These are phyloP conservation scores for Sardina pilchardus DNA, from an alignment of 2,113 vertebrate genomes.

Conservation along the genomic window DNA sequence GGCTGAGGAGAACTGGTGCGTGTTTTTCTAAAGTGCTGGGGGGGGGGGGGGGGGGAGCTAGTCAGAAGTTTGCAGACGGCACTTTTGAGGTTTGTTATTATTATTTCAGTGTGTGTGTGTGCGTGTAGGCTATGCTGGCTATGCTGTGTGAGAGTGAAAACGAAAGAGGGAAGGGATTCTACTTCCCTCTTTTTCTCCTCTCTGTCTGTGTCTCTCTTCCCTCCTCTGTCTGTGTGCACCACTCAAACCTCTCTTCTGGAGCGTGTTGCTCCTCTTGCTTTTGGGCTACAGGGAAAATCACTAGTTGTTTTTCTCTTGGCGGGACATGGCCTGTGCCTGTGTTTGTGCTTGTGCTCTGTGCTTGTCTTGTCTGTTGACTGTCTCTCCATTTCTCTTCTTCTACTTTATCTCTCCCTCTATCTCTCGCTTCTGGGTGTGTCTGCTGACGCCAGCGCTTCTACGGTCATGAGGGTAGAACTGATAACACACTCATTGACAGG, in stretches of 20 bases:
- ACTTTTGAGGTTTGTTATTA: conserved; percentile 5
- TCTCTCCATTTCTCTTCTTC: not conserved
- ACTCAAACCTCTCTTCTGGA: not conserved
- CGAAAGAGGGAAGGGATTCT: not conserved
- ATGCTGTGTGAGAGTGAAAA: not conserved
- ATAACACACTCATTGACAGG: not conserved
- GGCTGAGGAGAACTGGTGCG: not conserved
- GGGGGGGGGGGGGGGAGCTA: not conserved
- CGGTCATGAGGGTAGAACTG: not conserved
- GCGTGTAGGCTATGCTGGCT: not conserved
- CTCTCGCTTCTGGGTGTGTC: not conserved
- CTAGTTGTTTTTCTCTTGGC: not conserved
- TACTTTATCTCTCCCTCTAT: not conserved
- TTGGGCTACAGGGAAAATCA: not conserved
- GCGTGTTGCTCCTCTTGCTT: not conserved
- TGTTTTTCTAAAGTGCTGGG: not conserved
- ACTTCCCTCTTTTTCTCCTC: not conserved
- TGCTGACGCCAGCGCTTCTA: not conserved
- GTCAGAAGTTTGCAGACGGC: not conserved
- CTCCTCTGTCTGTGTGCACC: not conserved
- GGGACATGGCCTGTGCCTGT: not conserved
- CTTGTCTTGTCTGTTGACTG: not conserved
- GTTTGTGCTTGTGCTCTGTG: not conserved
- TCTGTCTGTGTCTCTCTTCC: not conserved
- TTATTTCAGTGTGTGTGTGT: not conserved